phyloP scores from a whole-genome alignment of 30 jellyfish, hydroid and myxozoan genomes.

The Pelagia noctiluca region DNA sequence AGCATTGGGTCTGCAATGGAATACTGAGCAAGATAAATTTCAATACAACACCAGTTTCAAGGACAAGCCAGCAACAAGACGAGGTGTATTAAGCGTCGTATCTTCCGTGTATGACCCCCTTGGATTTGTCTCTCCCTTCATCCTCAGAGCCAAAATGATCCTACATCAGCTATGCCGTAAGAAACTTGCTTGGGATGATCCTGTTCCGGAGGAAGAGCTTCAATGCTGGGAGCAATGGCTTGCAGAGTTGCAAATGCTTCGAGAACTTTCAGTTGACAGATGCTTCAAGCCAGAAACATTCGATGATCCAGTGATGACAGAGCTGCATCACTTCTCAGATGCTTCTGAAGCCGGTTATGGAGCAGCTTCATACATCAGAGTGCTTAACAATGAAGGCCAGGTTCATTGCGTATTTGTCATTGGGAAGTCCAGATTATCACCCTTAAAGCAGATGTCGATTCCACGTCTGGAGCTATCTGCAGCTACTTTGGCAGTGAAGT shows the following conservation, averaged over 20 bases:
- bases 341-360: constrained; percentile 58
- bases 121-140: constrained; percentile 59
- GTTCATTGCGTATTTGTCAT: constrained; percentile 32
- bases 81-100: constrained; percentile 33
- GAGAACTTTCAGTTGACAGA: background rate
- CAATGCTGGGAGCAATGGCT: constrained; percentile 38
- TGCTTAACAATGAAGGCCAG: constrained; percentile 5
- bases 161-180: constrained; percentile 30
- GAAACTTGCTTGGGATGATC: constrained; percentile 46
- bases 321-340: constrained; percentile 54
- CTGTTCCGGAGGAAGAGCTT: constrained; percentile 6
- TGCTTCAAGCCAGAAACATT: constrained; percentile 19
- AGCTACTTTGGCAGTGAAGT: constrained; percentile 24
- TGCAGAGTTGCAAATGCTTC: constrained; percentile 14
- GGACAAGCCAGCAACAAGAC: constrained; percentile 24
- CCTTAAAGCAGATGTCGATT: constrained; percentile 24
- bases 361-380: constrained; percentile 24
- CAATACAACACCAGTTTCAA: background rate
- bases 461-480: constrained; percentile 61
- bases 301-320: constrained; percentile 1
- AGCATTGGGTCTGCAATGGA: constrained; percentile 58
- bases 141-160: constrained; percentile 44
- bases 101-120: constrained; percentile 57
- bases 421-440: constrained; percentile 63
- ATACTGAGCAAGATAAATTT: constrained; percentile 10